A percentile compares a stretch with the other conserved stretches of the same genome.
phyloP scores from a whole-genome alignment of 1,140 invertebrate genomes.

The Nephotettix cincticeps region DNA sequence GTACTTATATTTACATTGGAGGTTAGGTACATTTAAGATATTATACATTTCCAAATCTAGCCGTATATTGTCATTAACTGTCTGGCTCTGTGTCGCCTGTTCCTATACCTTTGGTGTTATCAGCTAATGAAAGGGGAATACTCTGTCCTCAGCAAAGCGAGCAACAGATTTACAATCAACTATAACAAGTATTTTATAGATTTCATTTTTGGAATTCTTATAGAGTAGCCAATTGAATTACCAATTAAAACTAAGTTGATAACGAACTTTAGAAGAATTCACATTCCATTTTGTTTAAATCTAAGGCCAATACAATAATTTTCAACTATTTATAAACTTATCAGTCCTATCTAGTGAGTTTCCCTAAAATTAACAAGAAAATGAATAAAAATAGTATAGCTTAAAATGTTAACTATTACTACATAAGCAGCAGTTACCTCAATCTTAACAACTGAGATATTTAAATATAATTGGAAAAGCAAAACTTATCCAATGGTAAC shows the following conservation, averaged over 20 bases:
- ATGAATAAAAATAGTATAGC: not conserved
- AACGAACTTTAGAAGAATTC: too few species aligned
- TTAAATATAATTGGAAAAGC: too few species aligned
- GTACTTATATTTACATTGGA: not conserved
- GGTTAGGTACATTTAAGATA: constrained; percentile 1
- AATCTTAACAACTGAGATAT: too few species aligned
- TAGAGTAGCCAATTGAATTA: too few species aligned
- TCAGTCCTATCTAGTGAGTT: constrained; percentile 2
- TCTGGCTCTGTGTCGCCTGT: not conserved
- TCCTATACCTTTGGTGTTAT: constrained; percentile 9
- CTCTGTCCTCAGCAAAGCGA: not conserved
- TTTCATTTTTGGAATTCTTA: too few species aligned
- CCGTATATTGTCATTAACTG: constrained; percentile 13
- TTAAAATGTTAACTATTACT: not conserved
- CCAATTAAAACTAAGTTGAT: too few species aligned
- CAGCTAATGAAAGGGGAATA: not conserved
- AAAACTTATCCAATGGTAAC: too few species aligned
- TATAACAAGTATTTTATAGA: constrained; percentile 1
- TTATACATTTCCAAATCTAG: constrained; percentile 11
- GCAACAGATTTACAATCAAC: not conserved
- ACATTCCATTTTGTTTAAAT: too few species aligned
- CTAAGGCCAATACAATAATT: too few species aligned
- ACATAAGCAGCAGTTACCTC: too few species aligned
- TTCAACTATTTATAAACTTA: too few species aligned
- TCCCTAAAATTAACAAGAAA: not conserved